Percentiles rank a stretch among this genome's conserved stretches.
Evolutionary conservation across 2,888 invertebrate species (phyloP).

Genomic region (Plebejus argus): DNA sequence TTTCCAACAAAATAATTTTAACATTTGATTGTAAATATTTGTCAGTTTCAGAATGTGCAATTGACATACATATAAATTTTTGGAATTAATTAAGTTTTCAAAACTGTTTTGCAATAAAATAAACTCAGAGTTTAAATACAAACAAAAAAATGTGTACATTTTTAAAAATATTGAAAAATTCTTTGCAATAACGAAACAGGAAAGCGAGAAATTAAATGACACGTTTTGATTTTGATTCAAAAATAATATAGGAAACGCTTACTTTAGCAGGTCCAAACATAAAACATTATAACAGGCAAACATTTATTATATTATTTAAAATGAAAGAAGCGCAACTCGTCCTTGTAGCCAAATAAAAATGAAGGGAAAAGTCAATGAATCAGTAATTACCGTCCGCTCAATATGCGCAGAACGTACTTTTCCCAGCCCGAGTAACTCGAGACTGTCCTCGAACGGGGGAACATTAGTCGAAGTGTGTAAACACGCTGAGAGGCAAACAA

Average conservation of each 20-base stretch:
- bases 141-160: background rate
- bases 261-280: no score
- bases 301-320: background rate
- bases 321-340: background rate
- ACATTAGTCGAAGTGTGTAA: conserved; percentile 60
- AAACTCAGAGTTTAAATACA: background rate
- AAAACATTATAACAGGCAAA: background rate
- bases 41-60: background rate
- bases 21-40: background rate
- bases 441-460: conserved; percentile 56
- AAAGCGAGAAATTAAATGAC: no score
- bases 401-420: conserved; percentile 40
- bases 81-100: background rate
- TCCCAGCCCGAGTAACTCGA: conserved; percentile 55
- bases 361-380: conserved; percentile 13
- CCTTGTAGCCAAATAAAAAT: background rate
- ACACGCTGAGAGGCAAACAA: conserved; percentile 65
- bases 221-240: background rate
- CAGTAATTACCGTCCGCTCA: conserved; percentile 34
- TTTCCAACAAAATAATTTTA: background rate
- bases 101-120: background rate
- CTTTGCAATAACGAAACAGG: no score
- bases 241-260: background rate
- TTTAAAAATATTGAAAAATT: background rate
- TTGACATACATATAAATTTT: background rate